Conservation (phyloP, 2,888 invertebrate genomes). For the Lepidochrysops patricia region DNA sequence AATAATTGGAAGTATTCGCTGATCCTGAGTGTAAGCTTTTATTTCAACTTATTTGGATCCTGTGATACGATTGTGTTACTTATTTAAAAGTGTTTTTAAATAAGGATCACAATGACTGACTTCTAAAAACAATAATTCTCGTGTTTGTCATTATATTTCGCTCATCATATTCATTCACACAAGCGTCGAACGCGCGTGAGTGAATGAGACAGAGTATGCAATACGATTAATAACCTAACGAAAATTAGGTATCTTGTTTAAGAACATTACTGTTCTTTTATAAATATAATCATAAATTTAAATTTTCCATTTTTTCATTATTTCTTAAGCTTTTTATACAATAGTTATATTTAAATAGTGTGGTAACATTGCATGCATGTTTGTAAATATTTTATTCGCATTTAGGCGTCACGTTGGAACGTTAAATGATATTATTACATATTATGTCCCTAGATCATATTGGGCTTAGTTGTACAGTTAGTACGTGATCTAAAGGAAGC, state of each 20-base stretch:
- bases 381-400: conserved; percentile 5
- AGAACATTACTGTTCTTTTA: too few species aligned
- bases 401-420: conserved; percentile 2
- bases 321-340: neutral
- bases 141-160: too few species aligned
- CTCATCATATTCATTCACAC: too few species aligned
- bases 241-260: too few species aligned
- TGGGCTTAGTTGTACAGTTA: conserved; percentile 5
- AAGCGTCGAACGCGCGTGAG: too few species aligned
- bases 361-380: neutral
- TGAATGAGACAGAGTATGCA: too few species aligned
- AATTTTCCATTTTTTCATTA: neutral
- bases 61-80: neutral
- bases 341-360: neutral
- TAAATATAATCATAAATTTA: conserved; percentile 7
- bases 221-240: too few species aligned
- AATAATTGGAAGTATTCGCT: too few species aligned
- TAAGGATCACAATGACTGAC: neutral
- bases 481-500: neutral
- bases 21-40: neutral
- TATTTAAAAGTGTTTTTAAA: neutral
- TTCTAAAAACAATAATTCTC: too few species aligned
- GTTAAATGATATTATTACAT: neutral
- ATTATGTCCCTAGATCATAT: neutral
- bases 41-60: neutral